Percentiles rank a stretch among this genome's conserved stretches.
Conservation (phyloP, 2,888 invertebrate genomes). For the Cataglyphis cursor region DNA sequence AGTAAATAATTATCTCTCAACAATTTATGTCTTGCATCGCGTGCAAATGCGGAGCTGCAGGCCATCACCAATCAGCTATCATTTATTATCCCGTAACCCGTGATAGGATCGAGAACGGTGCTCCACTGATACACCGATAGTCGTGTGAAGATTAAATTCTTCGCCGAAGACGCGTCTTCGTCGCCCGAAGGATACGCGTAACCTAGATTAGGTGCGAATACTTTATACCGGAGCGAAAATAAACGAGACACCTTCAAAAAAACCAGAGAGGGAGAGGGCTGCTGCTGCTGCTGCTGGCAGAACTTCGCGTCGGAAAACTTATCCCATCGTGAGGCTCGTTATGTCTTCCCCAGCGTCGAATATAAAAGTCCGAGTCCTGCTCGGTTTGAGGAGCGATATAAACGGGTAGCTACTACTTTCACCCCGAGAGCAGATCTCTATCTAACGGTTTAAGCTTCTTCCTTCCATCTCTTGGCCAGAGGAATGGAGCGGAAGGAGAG, state of each 20-base stretch:
- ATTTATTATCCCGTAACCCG: slow-evolving; percentile 45
- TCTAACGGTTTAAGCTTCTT: slow-evolving; percentile 86
- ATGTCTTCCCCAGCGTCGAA: slow-evolving; percentile 78
- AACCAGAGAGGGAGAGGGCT: slow-evolving; percentile 9
- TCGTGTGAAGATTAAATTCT: slow-evolving; percentile 60
- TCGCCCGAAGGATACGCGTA: slow-evolving; percentile 67
- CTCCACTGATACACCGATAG: slow-evolving; percentile 10
- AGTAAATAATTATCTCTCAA: slow-evolving; percentile 6
- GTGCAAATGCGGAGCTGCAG: slow-evolving; percentile 21
- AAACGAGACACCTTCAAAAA: slow-evolving; percentile 46
- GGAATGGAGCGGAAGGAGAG: slow-evolving; percentile 67
- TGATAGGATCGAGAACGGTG: slow-evolving; percentile 14
- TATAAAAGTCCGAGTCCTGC: slow-evolving; percentile 83
- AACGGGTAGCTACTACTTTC: slow-evolving; percentile 85
- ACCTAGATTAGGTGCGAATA: slow-evolving; percentile 70
- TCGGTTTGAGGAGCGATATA: slow-evolving; percentile 80
- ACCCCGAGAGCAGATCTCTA: slow-evolving; percentile 86
- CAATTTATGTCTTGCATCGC: background rate
- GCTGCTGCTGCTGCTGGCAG: slow-evolving; percentile 24
- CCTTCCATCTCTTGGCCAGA: slow-evolving; percentile 67
- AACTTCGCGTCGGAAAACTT: slow-evolving; percentile 82
- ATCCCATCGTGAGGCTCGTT: slow-evolving; percentile 86
- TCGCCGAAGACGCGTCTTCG: slow-evolving; percentile 51
- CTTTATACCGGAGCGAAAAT: slow-evolving; percentile 63
- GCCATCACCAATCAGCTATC: background rate